These are phyloP conservation scores for Oscheius sp. DNA, from an alignment of 2,888 invertebrate species.

Conservation along the genomic window DNA sequence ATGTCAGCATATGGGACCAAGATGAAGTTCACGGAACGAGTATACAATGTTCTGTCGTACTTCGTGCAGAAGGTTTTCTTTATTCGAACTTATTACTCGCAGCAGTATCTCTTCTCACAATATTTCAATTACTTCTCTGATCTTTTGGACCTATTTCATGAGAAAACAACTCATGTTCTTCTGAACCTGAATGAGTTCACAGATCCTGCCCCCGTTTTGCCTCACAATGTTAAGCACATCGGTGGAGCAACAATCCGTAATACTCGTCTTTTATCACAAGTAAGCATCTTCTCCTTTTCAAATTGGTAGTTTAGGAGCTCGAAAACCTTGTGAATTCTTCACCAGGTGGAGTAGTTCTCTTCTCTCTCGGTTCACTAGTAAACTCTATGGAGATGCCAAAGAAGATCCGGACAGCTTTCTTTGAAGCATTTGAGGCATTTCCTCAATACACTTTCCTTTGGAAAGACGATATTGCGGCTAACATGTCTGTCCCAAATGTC, in stretches of 20 bases:
- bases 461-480: constrained; percentile 33
- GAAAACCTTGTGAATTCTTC: constrained; percentile 16
- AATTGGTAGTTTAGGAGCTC: constrained; percentile 32
- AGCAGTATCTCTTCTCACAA: constrained; percentile 1
- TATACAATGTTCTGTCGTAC: constrained; percentile 37
- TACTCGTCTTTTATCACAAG: constrained; percentile 22
- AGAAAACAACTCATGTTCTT: constrained; percentile 39
- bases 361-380: constrained; percentile 40
- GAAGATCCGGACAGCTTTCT: constrained; percentile 36
- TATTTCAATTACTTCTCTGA: constrained; percentile 9
- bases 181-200: constrained; percentile 45
- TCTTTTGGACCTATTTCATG: constrained; percentile 27
- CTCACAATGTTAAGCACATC: constrained; percentile 33
- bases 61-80: constrained; percentile 21
- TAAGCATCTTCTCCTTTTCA: constrained; percentile 2
- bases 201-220: constrained; percentile 38
- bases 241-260: constrained; percentile 37
- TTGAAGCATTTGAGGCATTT: constrained; percentile 39
- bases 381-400: constrained; percentile 38
- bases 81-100: background rate
- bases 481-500: constrained; percentile 38
- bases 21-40: constrained; percentile 32
- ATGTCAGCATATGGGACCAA: constrained; percentile 36
- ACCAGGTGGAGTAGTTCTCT: constrained; percentile 36
- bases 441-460: constrained; percentile 41